Conservation (phyloP, 2,888 invertebrate genomes). For the Tiliacea citrago region DNA sequence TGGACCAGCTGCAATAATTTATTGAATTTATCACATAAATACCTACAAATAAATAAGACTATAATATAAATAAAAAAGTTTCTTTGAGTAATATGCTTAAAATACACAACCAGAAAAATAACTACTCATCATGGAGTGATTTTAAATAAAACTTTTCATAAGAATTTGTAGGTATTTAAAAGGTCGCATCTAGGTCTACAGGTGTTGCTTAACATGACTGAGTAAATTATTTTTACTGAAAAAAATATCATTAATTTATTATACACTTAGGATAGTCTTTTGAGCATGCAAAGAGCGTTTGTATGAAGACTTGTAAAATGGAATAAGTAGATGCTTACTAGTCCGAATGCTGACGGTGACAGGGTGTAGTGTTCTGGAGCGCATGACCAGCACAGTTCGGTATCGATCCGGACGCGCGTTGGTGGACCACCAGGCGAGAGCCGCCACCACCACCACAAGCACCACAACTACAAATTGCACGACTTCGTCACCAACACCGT, state of each 20-base stretch:
- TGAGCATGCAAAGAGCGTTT: not conserved
- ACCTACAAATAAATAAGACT: no score
- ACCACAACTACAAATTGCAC: conserved; percentile 93
- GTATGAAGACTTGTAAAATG: not conserved
- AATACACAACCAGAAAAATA: not conserved
- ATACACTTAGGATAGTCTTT: not conserved
- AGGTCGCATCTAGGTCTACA: not conserved
- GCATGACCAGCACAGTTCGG: conserved; percentile 92
- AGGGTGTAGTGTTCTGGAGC: conserved; percentile 81
- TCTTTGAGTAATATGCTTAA: not conserved
- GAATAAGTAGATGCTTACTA: conserved; percentile 64
- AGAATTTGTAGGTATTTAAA: not conserved
- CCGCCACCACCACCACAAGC: conserved; percentile 88
- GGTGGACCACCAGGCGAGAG: conserved; percentile 95
- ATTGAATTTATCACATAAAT: not conserved
- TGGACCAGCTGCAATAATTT: not conserved
- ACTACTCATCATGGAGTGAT: not conserved
- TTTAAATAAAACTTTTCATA: not conserved
- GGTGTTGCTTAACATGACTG: no score
- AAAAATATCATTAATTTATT: no score
- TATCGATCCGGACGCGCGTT: conserved; percentile 93
- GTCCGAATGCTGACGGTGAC: conserved; percentile 84
- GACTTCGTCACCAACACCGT: conserved; percentile 96
- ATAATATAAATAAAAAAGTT: not conserved
- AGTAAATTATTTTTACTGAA: no score